Evolutionary conservation across 2,797 vertebrate species (phyloP).

Genomic region (Chaetodon trifasciatus): DNA sequence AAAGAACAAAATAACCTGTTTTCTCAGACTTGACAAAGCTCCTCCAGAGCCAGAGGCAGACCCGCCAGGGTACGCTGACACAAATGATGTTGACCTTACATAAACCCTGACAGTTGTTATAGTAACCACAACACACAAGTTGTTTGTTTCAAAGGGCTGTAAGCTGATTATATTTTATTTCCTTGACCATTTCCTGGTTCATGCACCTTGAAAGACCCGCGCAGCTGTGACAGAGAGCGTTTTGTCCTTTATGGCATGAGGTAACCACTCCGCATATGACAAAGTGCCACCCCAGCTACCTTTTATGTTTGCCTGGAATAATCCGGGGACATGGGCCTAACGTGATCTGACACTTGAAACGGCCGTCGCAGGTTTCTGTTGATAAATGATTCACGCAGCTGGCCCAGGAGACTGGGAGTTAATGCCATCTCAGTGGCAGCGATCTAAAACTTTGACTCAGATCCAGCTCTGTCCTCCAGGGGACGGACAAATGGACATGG

Average conservation of each 20-base stretch:
- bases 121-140: neutral
- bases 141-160: neutral
- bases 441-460: slow-evolving; percentile 91
- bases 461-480: slow-evolving; percentile 85
- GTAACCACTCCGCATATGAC: slow-evolving; percentile 50
- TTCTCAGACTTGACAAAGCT: no score
- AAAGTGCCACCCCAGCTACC: slow-evolving; percentile 57
- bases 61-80: neutral
- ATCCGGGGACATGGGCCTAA: slow-evolving; percentile 70
- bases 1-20: no score
- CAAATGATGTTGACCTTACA: neutral
- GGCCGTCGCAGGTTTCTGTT: slow-evolving; percentile 74
- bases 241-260: slow-evolving; percentile 22
- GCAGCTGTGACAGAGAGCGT: slow-evolving; percentile 21
- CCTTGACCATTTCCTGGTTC: slow-evolving; percentile 9
- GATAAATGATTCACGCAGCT: slow-evolving; percentile 86
- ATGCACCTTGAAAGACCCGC: slow-evolving; percentile 5
- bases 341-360: slow-evolving; percentile 80
- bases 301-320: slow-evolving; percentile 46
- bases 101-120: neutral
- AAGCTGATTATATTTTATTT: slow-evolving; percentile 12
- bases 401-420: slow-evolving; percentile 87
- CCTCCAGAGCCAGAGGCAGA: no score
- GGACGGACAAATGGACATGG: slow-evolving; percentile 94
- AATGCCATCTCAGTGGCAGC: slow-evolving; percentile 89